Evolutionary conservation across 2,113 vertebrate genomes (phyloP), one percentile per base, ranked within the genome.

Genomic region (Rhinopomastus cyanomelas): DNA sequence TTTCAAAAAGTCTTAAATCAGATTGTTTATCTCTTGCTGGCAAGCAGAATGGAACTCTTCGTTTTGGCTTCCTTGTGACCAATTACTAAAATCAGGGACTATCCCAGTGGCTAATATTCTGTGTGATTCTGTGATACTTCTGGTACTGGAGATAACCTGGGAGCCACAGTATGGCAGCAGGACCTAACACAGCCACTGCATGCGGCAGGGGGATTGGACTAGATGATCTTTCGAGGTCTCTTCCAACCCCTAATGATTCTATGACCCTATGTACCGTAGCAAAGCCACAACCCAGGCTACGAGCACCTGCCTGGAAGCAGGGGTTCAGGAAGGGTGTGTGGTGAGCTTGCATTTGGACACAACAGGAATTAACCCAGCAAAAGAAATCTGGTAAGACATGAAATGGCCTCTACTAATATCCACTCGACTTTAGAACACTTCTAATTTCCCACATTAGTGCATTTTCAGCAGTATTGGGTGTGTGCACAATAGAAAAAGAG

Each of bases 81-180:
- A 65, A 56, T 7, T 52, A 42, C 22, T 57, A 81, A 75, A 80
- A 67, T 11, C 16, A 51, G 16, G 44, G 32, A 37, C 30, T 22
- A 61, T 30, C 27, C 25, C 53, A 37, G 8, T 6, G 19, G n/a
- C n/a, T n/a, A n/a, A n/a, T n/a, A n/a, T n/a, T n/a, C n/a, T n/a
- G n/a, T n/a, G n/a, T n/a, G n/a, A n/a, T n/a, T n/a, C n/a, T n/a
- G n/a, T n/a, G 34, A 66, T 80, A 84, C 14, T 67, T 18, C 23
- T 20, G 23, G 34, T 56, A 53, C 23, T 46, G 26, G 42, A 48
- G 59, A 81, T 34, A 42, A 59, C 25, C 23, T 2, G 22, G n/a
- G 13, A 23, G 8, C 12, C 20, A 12, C 0, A 36, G 36, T 3
- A 27, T 1, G 21, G 3, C 21, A 14, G 30, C 29, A 71, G 61